A percentile compares a stretch with the other conserved stretches of the same genome.
Evolutionary conservation across 1,140 invertebrate genomes (phyloP).

Genomic region (Bombus waltoni): DNA sequence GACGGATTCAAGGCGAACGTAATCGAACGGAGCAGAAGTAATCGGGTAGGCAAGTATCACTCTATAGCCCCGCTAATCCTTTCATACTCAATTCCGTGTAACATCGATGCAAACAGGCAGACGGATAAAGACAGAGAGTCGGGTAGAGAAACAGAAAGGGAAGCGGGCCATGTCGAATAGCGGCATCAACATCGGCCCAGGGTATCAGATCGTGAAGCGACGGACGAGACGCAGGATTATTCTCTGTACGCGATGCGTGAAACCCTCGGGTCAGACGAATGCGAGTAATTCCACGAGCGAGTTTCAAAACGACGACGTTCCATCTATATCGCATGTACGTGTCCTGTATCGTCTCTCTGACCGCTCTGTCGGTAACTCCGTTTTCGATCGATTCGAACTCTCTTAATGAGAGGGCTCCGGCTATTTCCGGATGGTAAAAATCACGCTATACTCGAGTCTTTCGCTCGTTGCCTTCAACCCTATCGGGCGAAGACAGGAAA

Average conservation of each 20-base stretch:
- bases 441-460: neutral
- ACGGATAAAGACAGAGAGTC: no score
- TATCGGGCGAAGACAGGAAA: neutral
- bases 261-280: constrained; percentile 10
- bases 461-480: neutral
- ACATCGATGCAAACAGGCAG: neutral
- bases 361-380: neutral
- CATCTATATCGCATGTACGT: neutral
- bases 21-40: constrained; percentile 42
- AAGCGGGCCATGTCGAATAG: neutral
- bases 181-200: neutral
- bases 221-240: constrained; percentile 23
- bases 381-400: neutral
- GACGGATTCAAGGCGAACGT: constrained; percentile 16
- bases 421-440: constrained; percentile 13
- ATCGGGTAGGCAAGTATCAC: constrained; percentile 53
- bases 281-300: constrained; percentile 3
- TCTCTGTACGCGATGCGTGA: constrained; percentile 25
- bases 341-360: neutral
- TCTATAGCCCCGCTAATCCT: constrained; percentile 49
- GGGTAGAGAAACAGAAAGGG: neutral
- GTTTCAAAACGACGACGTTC: neutral
- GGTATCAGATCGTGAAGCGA: constrained; percentile 6
- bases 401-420: constrained; percentile 2
- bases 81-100: constrained; percentile 34